phyloP scores from a whole-genome alignment of 2,888 invertebrate genomes.

The Oxystoma pomonae region DNA sequence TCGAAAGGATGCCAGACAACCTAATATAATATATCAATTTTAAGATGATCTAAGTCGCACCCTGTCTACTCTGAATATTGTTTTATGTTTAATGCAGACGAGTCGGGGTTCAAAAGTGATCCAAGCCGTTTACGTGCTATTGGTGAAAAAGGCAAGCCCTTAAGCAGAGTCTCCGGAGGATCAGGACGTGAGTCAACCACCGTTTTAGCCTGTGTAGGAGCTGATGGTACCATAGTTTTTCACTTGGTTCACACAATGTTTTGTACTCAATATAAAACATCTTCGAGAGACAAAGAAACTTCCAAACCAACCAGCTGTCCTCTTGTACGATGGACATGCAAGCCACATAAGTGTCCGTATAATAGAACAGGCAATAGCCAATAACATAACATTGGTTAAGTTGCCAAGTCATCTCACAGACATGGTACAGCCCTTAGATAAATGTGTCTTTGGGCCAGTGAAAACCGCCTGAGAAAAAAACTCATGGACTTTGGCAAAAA shows the following conservation, averaged over 20 bases:
- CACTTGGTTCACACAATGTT: slow-evolving; percentile 20
- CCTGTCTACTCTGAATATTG: slow-evolving; percentile 17
- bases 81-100: slow-evolving; percentile 29
- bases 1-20: slow-evolving; percentile 23
- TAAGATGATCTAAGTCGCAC: slow-evolving; percentile 10
- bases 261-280: slow-evolving; percentile 18
- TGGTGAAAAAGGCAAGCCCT: slow-evolving; percentile 24
- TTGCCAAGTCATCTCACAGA: slow-evolving; percentile 26
- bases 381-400: slow-evolving; percentile 21
- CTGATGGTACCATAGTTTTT: slow-evolving; percentile 27
- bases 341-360: slow-evolving; percentile 22
- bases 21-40: slow-evolving; percentile 29
- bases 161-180: slow-evolving; percentile 24
- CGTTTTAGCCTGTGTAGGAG: slow-evolving; percentile 21
- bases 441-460: too few species aligned
- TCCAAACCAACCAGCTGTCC: slow-evolving; percentile 6
- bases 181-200: slow-evolving; percentile 23
- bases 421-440: too few species aligned
- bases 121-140: slow-evolving; percentile 24
- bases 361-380: slow-evolving; percentile 16
- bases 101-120: slow-evolving; percentile 26
- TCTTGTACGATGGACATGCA: slow-evolving; percentile 18
- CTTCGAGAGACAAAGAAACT: slow-evolving; percentile 4
- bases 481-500: too few species aligned
- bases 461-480: too few species aligned